Evolutionary conservation across 2,113 vertebrate species (phyloP).

Genomic region (Phalacrocorax brasilianus): DNA sequence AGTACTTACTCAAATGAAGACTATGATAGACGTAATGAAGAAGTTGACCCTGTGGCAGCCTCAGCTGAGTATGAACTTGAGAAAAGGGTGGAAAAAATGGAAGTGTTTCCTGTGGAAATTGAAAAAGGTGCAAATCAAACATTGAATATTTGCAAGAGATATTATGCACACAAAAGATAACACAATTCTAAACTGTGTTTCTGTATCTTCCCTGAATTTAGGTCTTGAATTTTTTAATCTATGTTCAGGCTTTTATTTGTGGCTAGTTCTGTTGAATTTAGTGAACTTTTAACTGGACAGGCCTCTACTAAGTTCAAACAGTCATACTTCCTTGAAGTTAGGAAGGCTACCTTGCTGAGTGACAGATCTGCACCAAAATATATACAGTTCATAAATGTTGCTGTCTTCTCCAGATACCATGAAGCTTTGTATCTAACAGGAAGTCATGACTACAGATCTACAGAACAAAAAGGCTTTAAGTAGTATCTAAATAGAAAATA

Average conservation of each 20-base stretch:
- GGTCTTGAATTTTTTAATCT: not conserved
- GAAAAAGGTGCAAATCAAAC: constrained; percentile 81
- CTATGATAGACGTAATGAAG: constrained; percentile 90
- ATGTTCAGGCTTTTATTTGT: not conserved
- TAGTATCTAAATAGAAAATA: not conserved
- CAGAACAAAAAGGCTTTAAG: not conserved
- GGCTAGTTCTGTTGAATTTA: not conserved
- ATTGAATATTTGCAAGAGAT: not conserved
- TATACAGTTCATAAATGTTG: not conserved
- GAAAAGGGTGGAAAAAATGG: constrained; percentile 95
- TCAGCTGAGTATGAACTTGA: constrained; percentile 93
- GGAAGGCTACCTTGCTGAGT: not conserved
- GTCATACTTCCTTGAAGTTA: not conserved
- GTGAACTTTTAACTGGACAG: not conserved
- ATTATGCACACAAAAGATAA: not conserved
- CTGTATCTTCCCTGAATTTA: not conserved
- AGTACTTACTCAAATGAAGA: constrained; percentile 92
- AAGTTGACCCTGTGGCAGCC: constrained; percentile 90
- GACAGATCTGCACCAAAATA: not conserved
- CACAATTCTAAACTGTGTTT: not conserved
- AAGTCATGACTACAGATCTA: not conserved
- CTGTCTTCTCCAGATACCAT: not conserved
- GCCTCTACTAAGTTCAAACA: not conserved
- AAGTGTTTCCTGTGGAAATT: constrained; percentile 91
- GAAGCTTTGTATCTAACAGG: not conserved